phyloP scores from a whole-genome alignment of 2,113 vertebrate genomes.

The Austrofundulus limnaeus region DNA sequence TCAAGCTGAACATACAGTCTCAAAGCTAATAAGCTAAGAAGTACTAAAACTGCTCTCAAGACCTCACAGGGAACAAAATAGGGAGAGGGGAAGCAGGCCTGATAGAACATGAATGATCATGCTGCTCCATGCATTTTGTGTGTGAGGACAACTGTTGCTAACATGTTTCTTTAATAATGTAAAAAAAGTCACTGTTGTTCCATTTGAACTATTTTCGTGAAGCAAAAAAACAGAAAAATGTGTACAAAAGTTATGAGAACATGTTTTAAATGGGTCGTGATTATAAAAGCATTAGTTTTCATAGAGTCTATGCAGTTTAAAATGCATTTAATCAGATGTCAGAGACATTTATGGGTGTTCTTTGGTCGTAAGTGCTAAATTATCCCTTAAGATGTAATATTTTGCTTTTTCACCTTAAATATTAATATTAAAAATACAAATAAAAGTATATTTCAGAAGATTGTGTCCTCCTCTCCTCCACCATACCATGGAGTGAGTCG shows the following conservation, averaged over 20 bases:
- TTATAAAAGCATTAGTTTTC: too few relatives aligned
- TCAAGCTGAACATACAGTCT: slow-evolving; percentile 1
- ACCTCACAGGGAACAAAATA: slow-evolving; percentile 15
- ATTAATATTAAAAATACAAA: background rate
- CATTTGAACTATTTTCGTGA: background rate
- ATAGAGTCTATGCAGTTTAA: too few relatives aligned
- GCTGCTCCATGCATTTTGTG: background rate
- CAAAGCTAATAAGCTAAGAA: slow-evolving; percentile 1
- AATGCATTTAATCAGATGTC: too few relatives aligned
- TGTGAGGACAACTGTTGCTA: background rate
- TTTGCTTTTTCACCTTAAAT: background rate
- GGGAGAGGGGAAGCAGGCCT: background rate
- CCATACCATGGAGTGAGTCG: slow-evolving; percentile 78
- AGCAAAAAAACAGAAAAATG: background rate
- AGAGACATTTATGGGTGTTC: too few relatives aligned
- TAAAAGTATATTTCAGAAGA: slow-evolving; percentile 56
- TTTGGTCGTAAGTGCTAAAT: background rate
- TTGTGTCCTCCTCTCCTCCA: slow-evolving; percentile 62
- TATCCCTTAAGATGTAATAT: background rate
- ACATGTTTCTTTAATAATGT: background rate
- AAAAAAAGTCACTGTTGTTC: background rate
- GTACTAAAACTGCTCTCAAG: slow-evolving; percentile 1
- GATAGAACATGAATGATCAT: background rate
- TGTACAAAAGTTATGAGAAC: background rate
- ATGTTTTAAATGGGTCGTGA: background rate